Conservation (phyloP, 1,140 invertebrate species). For the Oryctes rhinoceros region DNA sequence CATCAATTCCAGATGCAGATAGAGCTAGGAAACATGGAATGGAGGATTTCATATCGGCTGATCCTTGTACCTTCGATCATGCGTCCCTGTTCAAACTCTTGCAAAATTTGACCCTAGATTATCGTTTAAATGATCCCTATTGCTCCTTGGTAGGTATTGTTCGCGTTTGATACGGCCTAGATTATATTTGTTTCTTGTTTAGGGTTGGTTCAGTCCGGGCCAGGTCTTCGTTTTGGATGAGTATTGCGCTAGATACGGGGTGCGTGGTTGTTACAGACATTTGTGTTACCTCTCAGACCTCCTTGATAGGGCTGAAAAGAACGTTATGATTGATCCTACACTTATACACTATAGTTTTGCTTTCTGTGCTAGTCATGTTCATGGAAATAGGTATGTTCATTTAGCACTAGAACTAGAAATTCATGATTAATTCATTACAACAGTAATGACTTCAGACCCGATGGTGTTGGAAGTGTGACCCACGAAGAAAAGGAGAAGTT, state of each 20-base stretch:
- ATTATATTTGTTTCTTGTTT: conserved; percentile 51
- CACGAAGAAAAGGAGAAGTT: conserved; percentile 98
- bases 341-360: conserved; percentile 99
- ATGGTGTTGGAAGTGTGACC: conserved; percentile 97
- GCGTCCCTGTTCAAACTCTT: conserved; percentile 89
- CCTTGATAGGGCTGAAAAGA: conserved; percentile 93
- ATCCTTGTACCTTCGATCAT: conserved; percentile 97
- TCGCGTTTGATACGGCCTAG: background rate
- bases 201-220: conserved; percentile 99
- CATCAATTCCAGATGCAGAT: conserved; percentile 80
- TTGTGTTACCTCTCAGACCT: conserved; percentile 96
- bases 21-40: conserved; percentile 97
- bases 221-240: conserved; percentile 99
- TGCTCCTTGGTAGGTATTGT: conserved; percentile 84
- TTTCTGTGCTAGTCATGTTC: conserved; percentile 98
- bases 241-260: conserved; percentile 97
- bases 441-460: conserved; percentile 77
- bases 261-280: conserved; percentile 95
- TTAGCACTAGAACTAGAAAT: conserved; percentile 43
- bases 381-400: conserved; percentile 86
- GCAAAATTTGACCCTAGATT: conserved; percentile 93
- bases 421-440: conserved; percentile 60
- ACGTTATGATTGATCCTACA: conserved; percentile 96
- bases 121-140: conserved; percentile 95
- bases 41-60: conserved; percentile 98